Conservation (phyloP, 1,140 invertebrate genomes). For the Danaus plexippus region DNA sequence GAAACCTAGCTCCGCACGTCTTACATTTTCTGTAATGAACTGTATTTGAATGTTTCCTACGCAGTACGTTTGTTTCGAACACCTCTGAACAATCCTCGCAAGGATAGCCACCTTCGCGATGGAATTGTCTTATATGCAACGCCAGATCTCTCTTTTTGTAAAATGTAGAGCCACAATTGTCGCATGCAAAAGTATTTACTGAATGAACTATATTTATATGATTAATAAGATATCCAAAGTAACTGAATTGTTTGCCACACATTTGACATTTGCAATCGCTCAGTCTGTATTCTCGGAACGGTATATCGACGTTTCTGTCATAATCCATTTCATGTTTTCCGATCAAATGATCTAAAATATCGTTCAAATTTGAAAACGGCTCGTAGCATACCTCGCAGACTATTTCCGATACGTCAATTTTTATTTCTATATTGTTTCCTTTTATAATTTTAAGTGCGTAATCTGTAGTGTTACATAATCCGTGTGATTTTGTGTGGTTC, state of each 20-base stretch:
- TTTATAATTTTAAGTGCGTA: slow-evolving; percentile 43
- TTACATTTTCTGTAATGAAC: slow-evolving; percentile 45
- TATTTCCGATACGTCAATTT: slow-evolving; percentile 52
- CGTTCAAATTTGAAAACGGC: slow-evolving; percentile 33
- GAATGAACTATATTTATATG: slow-evolving; percentile 51
- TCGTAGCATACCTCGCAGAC: slow-evolving; percentile 46
- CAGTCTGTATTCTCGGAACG: slow-evolving; percentile 42
- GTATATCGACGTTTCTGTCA: slow-evolving; percentile 38
- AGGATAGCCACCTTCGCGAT: slow-evolving; percentile 38
- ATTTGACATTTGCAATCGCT: slow-evolving; percentile 36
- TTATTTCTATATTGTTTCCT: slow-evolving; percentile 43
- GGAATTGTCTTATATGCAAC: slow-evolving; percentile 40
- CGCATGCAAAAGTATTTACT: slow-evolving; percentile 43
- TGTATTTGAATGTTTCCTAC: slow-evolving; percentile 39
- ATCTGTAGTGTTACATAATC: slow-evolving; percentile 36
- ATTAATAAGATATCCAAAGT: slow-evolving; percentile 42
- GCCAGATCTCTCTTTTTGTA: slow-evolving; percentile 47
- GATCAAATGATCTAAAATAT: slow-evolving; percentile 49
- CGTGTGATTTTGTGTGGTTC: slow-evolving; percentile 51
- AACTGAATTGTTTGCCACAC: slow-evolving; percentile 40
- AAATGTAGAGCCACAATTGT: slow-evolving; percentile 44
- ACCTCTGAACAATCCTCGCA: slow-evolving; percentile 39
- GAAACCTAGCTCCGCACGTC: slow-evolving; percentile 29
- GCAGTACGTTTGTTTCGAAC: slow-evolving; percentile 26
- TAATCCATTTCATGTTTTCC: slow-evolving; percentile 47